Conservation (phyloP, 1,140 invertebrate species). For the Halesus radiatus region DNA sequence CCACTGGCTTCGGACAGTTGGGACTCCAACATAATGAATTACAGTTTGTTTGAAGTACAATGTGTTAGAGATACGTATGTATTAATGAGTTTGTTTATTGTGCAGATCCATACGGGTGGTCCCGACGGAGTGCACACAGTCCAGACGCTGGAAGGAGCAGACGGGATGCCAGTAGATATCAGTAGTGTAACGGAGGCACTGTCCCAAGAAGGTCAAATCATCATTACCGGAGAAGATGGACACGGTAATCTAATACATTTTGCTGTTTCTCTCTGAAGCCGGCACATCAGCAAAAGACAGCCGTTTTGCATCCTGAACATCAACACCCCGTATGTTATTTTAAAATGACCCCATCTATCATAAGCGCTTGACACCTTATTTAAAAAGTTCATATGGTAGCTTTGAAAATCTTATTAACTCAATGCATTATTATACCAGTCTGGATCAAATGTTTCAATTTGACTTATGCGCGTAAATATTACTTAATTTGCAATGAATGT, state of each 20-base stretch:
- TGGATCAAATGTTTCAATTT: too few relatives aligned
- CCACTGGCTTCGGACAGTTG: too few relatives aligned
- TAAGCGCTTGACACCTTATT: conserved; percentile 11
- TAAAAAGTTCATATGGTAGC: neutral
- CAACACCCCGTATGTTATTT: conserved; percentile 28
- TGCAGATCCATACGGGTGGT: conserved; percentile 82
- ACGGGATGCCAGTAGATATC: conserved; percentile 86
- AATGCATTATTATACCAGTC: neutral
- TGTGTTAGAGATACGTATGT: too few relatives aligned
- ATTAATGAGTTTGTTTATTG: neutral
- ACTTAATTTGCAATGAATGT: conserved; percentile 60
- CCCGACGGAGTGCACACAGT: conserved; percentile 79
- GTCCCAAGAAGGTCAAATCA: conserved; percentile 94
- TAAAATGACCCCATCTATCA: conserved; percentile 1
- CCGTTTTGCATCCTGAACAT: conserved; percentile 20
- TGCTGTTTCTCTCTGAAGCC: conserved; percentile 30
- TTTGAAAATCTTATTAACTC: neutral
- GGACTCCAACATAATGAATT: too few relatives aligned
- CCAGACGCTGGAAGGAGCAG: conserved; percentile 84
- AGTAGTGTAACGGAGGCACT: conserved; percentile 90
- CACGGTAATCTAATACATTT: conserved; percentile 76
- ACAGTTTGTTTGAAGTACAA: too few relatives aligned
- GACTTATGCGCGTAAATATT: conserved; percentile 57
- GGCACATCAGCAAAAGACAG: conserved; percentile 17
- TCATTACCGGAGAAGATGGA: conserved; percentile 93